Conservation (phyloP, 2,888 invertebrate species). For the Nymphalis urticae region DNA sequence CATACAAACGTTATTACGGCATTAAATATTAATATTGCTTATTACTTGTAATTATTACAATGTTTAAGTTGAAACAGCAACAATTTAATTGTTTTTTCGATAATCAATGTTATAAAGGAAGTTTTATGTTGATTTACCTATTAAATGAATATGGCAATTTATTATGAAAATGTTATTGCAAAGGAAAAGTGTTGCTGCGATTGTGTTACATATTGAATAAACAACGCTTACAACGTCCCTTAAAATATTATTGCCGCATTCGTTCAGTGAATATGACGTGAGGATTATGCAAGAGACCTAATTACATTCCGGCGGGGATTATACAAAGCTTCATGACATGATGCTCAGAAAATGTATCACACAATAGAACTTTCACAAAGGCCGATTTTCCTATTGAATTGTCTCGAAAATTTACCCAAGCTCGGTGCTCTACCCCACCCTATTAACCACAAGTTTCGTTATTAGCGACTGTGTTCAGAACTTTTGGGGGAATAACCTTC, state of each 20-base stretch:
- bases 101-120: no score
- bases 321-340: conserved; percentile 36
- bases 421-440: conserved; percentile 46
- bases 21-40: conserved; percentile 22
- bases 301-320: conserved; percentile 28
- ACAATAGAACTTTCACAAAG: conserved; percentile 70
- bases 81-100: no score
- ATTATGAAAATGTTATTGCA: no score
- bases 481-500: conserved; percentile 76
- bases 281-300: conserved; percentile 25
- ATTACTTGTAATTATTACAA: background rate
- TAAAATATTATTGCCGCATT: background rate
- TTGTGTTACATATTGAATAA: background rate
- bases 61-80: background rate
- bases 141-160: background rate
- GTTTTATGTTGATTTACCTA: no score
- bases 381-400: conserved; percentile 76
- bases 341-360: conserved; percentile 58
- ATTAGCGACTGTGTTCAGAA: conserved; percentile 76
- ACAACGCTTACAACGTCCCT: background rate
- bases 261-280: conserved; percentile 2
- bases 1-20: conserved; percentile 43
- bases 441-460: conserved; percentile 78
- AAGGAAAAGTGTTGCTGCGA: no score
- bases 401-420: conserved; percentile 65